These are phyloP conservation scores for Melipona beecheii DNA, from an alignment of 2,888 invertebrate species.

Conservation along the genomic window DNA sequence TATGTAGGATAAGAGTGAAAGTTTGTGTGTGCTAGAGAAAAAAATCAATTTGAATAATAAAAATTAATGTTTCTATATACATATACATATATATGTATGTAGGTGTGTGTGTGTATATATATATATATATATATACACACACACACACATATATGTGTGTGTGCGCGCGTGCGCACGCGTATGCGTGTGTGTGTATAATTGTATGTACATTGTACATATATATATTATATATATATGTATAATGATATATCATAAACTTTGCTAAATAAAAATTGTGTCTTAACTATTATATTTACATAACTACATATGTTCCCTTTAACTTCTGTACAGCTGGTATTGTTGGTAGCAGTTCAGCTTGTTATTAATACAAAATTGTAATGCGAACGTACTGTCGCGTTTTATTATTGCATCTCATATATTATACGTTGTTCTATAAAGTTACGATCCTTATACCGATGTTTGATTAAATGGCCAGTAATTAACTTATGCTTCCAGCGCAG, in stretches of 20 bases:
- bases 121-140: too few species aligned
- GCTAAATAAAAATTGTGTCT: conserved; percentile 19
- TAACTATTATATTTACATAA: conserved; percentile 44
- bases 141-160: too few species aligned
- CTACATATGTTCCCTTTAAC: conserved; percentile 39
- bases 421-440: conserved; percentile 53
- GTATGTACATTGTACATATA: too few species aligned
- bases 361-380: conserved; percentile 42
- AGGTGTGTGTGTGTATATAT: too few species aligned
- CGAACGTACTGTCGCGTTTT: conserved; percentile 45
- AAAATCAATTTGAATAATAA: conserved; percentile 23
- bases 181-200: too few species aligned
- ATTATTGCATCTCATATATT: conserved; percentile 55
- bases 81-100: neutral
- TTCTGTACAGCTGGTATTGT: conserved; percentile 35
- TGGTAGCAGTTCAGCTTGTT: conserved; percentile 32
- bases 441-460: conserved; percentile 56
- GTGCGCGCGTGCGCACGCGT: too few species aligned
- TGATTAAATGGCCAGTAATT: conserved; percentile 71
- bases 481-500: conserved; percentile 73
- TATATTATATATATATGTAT: too few species aligned
- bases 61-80: conserved; percentile 41
- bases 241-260: conserved; percentile 18
- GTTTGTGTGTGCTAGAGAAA: neutral
- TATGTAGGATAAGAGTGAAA: conserved; percentile 7